phyloP scores from a whole-genome alignment of 2,888 invertebrate genomes.

The Epirrhoe alternata region DNA sequence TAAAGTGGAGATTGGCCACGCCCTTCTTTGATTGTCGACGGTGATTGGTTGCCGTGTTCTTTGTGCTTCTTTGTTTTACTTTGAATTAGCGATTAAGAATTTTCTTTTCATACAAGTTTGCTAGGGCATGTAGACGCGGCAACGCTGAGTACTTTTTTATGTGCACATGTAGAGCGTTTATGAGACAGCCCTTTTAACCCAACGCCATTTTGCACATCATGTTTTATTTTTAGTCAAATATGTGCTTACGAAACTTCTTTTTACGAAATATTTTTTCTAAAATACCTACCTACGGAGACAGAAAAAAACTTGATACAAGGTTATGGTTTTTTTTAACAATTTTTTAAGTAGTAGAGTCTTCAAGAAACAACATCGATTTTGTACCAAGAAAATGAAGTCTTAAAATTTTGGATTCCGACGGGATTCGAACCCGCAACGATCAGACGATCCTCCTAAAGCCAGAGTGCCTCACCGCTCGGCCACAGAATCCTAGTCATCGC shows the following conservation, averaged over 20 bases:
- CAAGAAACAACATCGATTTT: too few species aligned
- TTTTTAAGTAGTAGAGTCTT: too few species aligned
- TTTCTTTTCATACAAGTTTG: conserved; percentile 38
- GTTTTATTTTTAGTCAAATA: conserved; percentile 12
- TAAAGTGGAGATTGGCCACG: conserved; percentile 71
- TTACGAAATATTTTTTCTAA: not conserved
- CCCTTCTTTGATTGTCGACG: conserved; percentile 63
- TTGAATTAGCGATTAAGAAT: conserved; percentile 66
- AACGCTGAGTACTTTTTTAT: conserved; percentile 20
- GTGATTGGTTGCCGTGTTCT: conserved; percentile 74
- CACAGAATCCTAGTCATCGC: too few species aligned
- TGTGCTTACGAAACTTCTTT: not conserved
- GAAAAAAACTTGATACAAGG: too few species aligned
- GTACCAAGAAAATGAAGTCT: too few species aligned
- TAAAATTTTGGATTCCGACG: too few species aligned
- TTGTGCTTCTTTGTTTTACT: conserved; percentile 74
- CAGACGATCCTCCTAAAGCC: too few species aligned
- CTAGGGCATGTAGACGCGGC: conserved; percentile 27
- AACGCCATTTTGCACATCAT: conserved; percentile 24
- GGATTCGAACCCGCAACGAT: too few species aligned
- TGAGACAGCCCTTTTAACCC: conserved; percentile 27
- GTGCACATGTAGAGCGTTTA: conserved; percentile 16
- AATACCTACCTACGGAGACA: not conserved
- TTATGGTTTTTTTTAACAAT: too few species aligned
- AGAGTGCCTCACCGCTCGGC: too few species aligned